Evolutionary conservation across 2,113 vertebrate genomes (phyloP), one percentile per base, ranked within the genome.

Genomic region (Fulica atra): DNA sequence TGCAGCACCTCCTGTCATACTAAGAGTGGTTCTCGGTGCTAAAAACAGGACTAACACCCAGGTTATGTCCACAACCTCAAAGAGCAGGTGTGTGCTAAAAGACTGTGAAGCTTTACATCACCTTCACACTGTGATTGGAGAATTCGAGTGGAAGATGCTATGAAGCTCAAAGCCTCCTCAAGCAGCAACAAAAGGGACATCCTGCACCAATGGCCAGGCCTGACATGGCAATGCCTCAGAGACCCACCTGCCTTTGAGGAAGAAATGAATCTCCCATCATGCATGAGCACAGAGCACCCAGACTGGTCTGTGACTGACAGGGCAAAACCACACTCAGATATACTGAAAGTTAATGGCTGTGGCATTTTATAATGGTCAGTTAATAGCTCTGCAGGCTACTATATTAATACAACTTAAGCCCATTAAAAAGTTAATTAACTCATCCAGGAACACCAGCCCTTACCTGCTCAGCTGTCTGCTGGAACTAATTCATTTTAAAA

Each of bases 91-190:
- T 4, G 26, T 9, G 56, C 91, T 79, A 3, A 42, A 64, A 40
- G 53, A 2, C 13, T 1, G 25, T 1, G 3, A 14, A 61, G 33
- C 61, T 21, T 59, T 33, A n/a, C 18, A 7, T 87, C 86, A 78
- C 0, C 8, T 78, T 7, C 33, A 8, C 66, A 25, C 7, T 0
- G 26, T 0, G 17, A 44, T 1, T 18, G 16, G 74, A 26, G 74
- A 66, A 79, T 86, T 85, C 65, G 5, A 57, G 29, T 57, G 59
- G 44, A 44, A 63, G 70, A 35, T 9, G 26, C 36, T 26, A 1
- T 10, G 33, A 50, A 83, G 53, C 81, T 82, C 83, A 91, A 90
- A 92, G 74, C 80, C 80, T 95, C 74, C 74, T 94, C 44, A 64
- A 81, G 86, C 48, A 64, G 56, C 2, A 18, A 7, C 65, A 50